phyloP scores from a whole-genome alignment of 2,888 invertebrate species.

The Gryllus longicercus region DNA sequence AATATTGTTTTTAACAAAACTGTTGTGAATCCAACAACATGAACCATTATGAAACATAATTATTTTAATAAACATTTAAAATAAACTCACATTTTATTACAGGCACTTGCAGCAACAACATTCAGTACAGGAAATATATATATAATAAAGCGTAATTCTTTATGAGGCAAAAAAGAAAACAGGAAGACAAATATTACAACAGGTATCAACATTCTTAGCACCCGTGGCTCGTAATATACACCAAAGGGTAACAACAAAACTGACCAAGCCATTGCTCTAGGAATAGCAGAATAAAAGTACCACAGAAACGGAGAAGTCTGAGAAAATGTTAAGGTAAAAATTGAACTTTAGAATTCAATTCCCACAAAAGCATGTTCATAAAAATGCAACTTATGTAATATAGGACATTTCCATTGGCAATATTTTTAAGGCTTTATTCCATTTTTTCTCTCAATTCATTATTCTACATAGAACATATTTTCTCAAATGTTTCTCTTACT shows the following conservation, averaged over 20 bases:
- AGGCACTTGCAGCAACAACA: slow-evolving; percentile 80
- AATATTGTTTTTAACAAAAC: background rate
- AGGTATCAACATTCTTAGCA: slow-evolving; percentile 65
- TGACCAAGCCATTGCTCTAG: slow-evolving; percentile 82
- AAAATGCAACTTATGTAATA: background rate
- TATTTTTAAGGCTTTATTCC: too few species aligned
- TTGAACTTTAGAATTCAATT: background rate
- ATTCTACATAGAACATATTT: background rate
- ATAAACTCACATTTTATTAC: slow-evolving; percentile 78
- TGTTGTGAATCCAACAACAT: background rate
- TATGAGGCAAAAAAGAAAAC: slow-evolving; percentile 96
- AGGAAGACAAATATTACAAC: slow-evolving; percentile 75
- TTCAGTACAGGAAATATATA: slow-evolving; percentile 95
- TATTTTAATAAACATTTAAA: background rate
- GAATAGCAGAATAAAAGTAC: slow-evolving; percentile 98
- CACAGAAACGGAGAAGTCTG: slow-evolving; percentile 92
- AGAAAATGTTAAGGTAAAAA: slow-evolving; percentile 45
- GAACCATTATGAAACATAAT: background rate
- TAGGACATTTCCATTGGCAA: too few species aligned
- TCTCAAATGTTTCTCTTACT: too few species aligned
- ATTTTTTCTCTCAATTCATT: background rate
- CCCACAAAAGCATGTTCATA: background rate
- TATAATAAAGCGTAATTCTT: slow-evolving; percentile 95
- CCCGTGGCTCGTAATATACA: slow-evolving; percentile 66
- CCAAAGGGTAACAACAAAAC: slow-evolving; percentile 76